A percentile compares a stretch with the other conserved stretches of the same genome.
phyloP scores from a whole-genome alignment of 2,113 vertebrate species.

The Ramphastos sulfuratus region DNA sequence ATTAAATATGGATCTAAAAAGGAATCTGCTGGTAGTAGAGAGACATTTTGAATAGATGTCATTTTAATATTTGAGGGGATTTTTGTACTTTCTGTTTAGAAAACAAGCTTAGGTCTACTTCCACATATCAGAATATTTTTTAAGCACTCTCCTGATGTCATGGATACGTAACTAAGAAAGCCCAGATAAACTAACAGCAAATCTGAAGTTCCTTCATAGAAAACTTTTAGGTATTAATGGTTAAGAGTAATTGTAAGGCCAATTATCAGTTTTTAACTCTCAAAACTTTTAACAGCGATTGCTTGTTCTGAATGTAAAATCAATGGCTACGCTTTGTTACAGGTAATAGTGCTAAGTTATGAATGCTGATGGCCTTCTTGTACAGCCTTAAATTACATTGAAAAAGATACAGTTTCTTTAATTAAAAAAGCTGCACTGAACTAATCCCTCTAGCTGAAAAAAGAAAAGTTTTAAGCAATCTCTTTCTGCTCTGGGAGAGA shows the following conservation, averaged over 20 bases:
- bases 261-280: constrained; percentile 58
- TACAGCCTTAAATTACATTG: constrained; percentile 78
- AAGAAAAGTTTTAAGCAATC: constrained; percentile 90
- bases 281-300: constrained; percentile 14
- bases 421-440: constrained; percentile 92
- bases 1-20: not conserved
- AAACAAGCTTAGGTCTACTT: constrained; percentile 23
- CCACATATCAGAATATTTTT: constrained; percentile 34
- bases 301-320: constrained; percentile 52
- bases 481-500: constrained; percentile 86
- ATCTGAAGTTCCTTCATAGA: constrained; percentile 40
- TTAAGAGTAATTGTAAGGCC: not conserved
- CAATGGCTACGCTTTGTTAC: constrained; percentile 65
- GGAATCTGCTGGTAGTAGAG: not conserved
- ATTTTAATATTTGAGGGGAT: constrained; percentile 19
- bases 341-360: constrained; percentile 73
- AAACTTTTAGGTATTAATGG: constrained; percentile 50
- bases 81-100: not conserved
- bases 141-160: constrained; percentile 1
- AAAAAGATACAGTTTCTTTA: constrained; percentile 92
- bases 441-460: constrained; percentile 88
- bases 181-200: constrained; percentile 48
- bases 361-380: constrained; percentile 75
- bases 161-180: constrained; percentile 68
- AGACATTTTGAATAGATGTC: not conserved